Evolutionary conservation across 2,888 invertebrate genomes (phyloP), one percentile per base, ranked within the genome.

Genomic region (Trichopria drosophilae): DNA sequence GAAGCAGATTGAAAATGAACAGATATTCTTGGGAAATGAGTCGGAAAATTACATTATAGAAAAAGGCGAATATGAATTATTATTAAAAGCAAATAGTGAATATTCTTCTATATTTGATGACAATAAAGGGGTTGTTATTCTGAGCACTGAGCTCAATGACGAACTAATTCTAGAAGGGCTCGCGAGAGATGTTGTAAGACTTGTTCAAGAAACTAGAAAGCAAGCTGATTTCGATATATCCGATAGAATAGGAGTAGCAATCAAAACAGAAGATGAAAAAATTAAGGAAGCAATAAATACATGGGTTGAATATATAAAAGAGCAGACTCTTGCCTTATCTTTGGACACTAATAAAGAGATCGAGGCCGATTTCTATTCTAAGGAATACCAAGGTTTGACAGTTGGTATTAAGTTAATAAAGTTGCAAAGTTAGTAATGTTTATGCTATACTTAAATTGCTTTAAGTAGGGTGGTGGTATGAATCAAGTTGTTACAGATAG

Each of bases 251-350:
- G 35, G 35, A 35, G 44, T 44, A 35, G 35, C 26, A 35, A 44
- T 44, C 35, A 32, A 44, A 44, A 44, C 44, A 44, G 35, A 44
- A 44, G 34, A 44, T 44, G 44, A 44, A 28, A 44, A 44, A 44
- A 44, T 44, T 44, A 44, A 35, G 44, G 35, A 44, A 44, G 44
- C 44, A 35, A 44, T 35, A 44, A 44, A 35, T 44, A 44, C 35
- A 28, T 44, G 44, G 44, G 35, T 35, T 44, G 44, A 44, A 44
- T 44, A 44, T 35, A 44, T 44, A 44, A 44, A 44, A 44, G 44
- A 44, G 44, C 44, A 44, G 44, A 44, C 44, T 28, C 44, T 44
- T 44, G 26, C 44, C 44, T 44, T 44, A 42, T 42, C 42, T 42
- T 42, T 42, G 23, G 42, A 42, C 22, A 32, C 32, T 42, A 42